Conservation (phyloP, 2,113 vertebrate species). For the Laticauda laticaudata region DNA sequence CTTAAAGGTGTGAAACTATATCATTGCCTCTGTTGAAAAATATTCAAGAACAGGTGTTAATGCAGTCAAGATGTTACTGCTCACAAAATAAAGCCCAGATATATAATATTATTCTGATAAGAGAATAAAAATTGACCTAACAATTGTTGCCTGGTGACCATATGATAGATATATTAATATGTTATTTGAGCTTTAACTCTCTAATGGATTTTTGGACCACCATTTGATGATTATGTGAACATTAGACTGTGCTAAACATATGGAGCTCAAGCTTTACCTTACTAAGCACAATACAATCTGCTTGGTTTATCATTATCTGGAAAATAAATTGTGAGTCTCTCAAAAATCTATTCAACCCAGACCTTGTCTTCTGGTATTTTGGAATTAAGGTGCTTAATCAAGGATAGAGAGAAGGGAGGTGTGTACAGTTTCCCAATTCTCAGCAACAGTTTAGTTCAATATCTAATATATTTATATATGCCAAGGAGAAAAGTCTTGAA, state of each 20-base stretch:
- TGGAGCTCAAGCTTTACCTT: not conserved
- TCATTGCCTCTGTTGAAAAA: not conserved
- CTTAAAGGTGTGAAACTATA: not conserved
- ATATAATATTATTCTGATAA: not conserved
- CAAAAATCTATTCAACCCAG: not conserved
- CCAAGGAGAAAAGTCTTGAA: too few species aligned
- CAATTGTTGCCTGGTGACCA: not conserved
- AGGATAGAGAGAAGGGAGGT: not conserved
- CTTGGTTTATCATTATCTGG: not conserved
- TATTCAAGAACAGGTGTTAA: not conserved
- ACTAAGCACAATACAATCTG: not conserved
- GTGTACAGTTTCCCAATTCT: not conserved
- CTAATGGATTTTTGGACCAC: not conserved
- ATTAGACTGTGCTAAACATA: not conserved
- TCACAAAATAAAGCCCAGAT: not conserved
- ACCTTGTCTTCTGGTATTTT: not conserved
- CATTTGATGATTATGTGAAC: not conserved
- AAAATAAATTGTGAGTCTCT: not conserved
- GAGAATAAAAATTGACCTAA: not conserved
- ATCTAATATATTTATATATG: not conserved
- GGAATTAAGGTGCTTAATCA: not conserved
- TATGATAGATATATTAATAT: not conserved
- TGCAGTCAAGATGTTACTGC: not conserved
- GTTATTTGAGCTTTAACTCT: not conserved
- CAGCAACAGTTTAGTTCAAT: not conserved